These are phyloP conservation scores for Thamnaconus septentrionalis DNA, from an alignment of 2,113 vertebrate genomes.

Conservation along the genomic window DNA sequence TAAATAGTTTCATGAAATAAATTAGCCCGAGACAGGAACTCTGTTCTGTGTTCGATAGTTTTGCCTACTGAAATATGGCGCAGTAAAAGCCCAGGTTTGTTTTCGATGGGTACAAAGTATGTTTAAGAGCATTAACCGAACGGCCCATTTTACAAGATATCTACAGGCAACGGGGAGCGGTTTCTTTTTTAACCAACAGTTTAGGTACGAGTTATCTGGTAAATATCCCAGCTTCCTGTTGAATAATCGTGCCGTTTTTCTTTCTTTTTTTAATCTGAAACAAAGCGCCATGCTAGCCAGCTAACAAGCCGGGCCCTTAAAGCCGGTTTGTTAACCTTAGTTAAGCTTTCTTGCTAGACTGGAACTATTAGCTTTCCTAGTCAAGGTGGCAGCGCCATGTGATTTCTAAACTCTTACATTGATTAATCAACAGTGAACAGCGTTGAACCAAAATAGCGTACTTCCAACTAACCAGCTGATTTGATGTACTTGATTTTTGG, in stretches of 20 bases:
- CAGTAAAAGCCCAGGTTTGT: constrained; percentile 59
- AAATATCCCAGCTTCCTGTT: background rate
- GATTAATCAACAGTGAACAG: background rate
- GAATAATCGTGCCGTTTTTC: background rate
- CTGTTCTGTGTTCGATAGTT: constrained; percentile 22
- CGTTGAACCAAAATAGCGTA: too few species aligned
- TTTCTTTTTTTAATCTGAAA: background rate
- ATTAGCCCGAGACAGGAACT: too few species aligned
- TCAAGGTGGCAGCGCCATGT: background rate
- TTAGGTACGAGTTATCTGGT: constrained; percentile 52
- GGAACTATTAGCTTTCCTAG: constrained; percentile 26
- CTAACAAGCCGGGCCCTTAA: constrained; percentile 2
- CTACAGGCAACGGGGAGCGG: constrained; percentile 32
- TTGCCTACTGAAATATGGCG: constrained; percentile 70
- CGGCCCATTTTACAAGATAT: constrained; percentile 51
- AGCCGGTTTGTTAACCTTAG: constrained; percentile 37
- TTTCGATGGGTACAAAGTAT: constrained; percentile 69
- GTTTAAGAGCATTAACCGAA: constrained; percentile 75
- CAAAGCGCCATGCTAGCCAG: constrained; percentile 5
- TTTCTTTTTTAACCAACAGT: constrained; percentile 24
- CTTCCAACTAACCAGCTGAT: background rate
- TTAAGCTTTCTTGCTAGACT: constrained; percentile 1
- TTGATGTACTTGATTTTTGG: background rate
- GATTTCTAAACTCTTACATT: background rate
- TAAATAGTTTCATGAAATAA: background rate